Conservation (phyloP, 2,888 invertebrate species). For the Actias luna region DNA sequence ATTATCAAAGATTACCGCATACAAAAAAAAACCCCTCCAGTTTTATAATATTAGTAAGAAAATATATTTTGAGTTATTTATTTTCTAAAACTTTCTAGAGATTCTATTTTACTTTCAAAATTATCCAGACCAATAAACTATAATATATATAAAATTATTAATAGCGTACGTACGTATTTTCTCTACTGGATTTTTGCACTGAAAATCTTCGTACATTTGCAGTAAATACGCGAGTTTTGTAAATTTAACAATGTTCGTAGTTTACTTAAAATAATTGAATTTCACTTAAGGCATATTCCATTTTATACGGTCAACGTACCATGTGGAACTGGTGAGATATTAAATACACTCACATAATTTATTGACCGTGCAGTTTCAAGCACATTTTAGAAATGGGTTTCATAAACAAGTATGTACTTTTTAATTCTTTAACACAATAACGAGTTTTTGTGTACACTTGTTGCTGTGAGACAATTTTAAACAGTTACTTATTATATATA, state of each 20-base stretch:
- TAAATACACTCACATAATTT: conserved; percentile 7
- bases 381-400: not conserved
- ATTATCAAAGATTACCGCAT: no score
- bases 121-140: conserved; percentile 39
- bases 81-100: not conserved
- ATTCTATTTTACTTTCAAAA: conserved; percentile 29
- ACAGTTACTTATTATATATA: no score
- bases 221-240: not conserved
- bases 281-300: not conserved
- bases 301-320: conserved; percentile 5
- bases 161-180: no score
- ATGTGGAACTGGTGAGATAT: not conserved
- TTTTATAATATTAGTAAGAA: no score
- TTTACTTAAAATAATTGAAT: not conserved
- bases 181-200: no score
- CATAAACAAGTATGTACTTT: not conserved
- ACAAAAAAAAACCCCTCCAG: no score
- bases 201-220: no score
- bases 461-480: no score
- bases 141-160: no score
- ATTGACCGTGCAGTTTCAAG: not conserved
- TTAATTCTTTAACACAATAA: not conserved
- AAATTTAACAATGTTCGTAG: not conserved
- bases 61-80: not conserved
- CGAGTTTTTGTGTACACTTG: no score